Conservation (phyloP, 1,140 invertebrate species). For the Pseudoatta argentina region DNA sequence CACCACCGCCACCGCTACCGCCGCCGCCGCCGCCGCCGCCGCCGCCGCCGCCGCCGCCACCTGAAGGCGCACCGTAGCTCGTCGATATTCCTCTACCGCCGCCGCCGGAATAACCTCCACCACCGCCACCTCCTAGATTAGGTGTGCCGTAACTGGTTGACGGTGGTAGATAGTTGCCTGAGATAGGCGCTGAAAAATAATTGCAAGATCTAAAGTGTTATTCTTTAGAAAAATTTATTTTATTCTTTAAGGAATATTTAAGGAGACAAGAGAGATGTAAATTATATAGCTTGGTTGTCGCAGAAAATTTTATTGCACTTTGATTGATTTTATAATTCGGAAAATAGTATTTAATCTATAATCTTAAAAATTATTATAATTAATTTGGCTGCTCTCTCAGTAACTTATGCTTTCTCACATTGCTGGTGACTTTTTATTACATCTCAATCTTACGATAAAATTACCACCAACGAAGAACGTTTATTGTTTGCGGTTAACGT, state of each 20-base stretch:
- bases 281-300: not conserved
- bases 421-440: slow-evolving; percentile 14
- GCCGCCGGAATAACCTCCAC: slow-evolving; percentile 67
- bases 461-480: slow-evolving; percentile 2
- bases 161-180: slow-evolving; percentile 84
- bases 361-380: not conserved
- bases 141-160: slow-evolving; percentile 87
- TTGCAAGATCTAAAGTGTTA: not conserved
- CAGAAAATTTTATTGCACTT: not conserved
- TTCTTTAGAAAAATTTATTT: not conserved
- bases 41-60: slow-evolving; percentile 70
- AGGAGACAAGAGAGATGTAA: not conserved
- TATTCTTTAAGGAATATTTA: too few relatives aligned
- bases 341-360: not conserved
- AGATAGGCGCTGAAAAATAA: slow-evolving; percentile 75
- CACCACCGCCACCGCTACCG: slow-evolving; percentile 72
- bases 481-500: slow-evolving; percentile 43
- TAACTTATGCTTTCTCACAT: not conserved
- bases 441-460: not conserved
- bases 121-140: slow-evolving; percentile 79
- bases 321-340: not conserved
- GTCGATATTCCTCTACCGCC: slow-evolving; percentile 81
- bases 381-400: not conserved
- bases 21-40: slow-evolving; percentile 66
- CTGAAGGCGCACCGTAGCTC: slow-evolving; percentile 71